Conservation (phyloP, 1,140 invertebrate species). For the Harlomillsia oculata region DNA sequence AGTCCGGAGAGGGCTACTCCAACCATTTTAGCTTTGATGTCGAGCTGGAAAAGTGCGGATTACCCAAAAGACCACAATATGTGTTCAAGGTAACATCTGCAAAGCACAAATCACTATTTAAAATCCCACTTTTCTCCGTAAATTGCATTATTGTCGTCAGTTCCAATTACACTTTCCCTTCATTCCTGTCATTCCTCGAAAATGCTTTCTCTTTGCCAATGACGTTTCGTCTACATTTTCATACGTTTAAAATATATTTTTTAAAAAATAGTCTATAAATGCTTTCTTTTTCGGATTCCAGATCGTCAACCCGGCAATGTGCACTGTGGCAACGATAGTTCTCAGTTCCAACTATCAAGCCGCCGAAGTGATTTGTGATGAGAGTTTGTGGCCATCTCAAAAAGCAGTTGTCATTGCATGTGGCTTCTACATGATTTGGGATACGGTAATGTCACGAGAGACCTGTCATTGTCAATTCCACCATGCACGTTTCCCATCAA, state of each 20-base stretch:
- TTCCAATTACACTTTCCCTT: too few species aligned
- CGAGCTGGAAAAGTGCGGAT: slow-evolving; percentile 15
- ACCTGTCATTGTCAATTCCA: background rate
- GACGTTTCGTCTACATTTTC: too few species aligned
- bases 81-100: slow-evolving; percentile 13
- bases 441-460: slow-evolving; percentile 10
- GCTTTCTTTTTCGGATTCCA: background rate
- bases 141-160: too few species aligned
- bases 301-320: slow-evolving; percentile 15
- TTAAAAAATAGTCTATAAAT: too few species aligned
- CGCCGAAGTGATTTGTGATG: slow-evolving; percentile 16
- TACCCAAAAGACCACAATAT: slow-evolving; percentile 11
- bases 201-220: too few species aligned
- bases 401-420: slow-evolving; percentile 18
- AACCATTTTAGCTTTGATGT: slow-evolving; percentile 23
- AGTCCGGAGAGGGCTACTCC: slow-evolving; percentile 18
- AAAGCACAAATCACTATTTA: too few species aligned
- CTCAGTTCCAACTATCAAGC: slow-evolving; percentile 17
- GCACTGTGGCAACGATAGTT: slow-evolving; percentile 12
- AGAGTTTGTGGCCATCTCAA: slow-evolving; percentile 22
- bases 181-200: too few species aligned
- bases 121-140: too few species aligned
- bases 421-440: slow-evolving; percentile 20
- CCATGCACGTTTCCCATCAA: background rate
- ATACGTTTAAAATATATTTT: too few species aligned